phyloP scores from a whole-genome alignment of 2,113 vertebrate genomes.

The Microcebus griseorufus region DNA sequence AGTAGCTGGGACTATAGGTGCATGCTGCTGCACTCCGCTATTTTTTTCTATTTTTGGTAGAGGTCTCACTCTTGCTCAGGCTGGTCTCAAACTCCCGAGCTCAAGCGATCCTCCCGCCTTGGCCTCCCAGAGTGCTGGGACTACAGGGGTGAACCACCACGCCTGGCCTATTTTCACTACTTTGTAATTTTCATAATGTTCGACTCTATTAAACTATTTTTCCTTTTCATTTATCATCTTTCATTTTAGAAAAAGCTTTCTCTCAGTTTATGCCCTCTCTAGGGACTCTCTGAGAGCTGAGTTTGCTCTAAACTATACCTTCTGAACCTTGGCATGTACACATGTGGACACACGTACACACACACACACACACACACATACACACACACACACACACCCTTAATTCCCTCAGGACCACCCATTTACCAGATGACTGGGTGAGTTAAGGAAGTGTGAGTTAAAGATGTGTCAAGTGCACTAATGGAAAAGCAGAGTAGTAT shows the following conservation, averaged over 20 bases:
- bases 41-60: no score
- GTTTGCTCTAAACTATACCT: neutral
- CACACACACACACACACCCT: neutral
- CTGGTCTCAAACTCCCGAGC: no score
- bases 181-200: conserved; percentile 8
- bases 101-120: no score
- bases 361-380: neutral
- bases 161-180: neutral
- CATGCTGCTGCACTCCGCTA: no score
- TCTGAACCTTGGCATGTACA: accelerated
- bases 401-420: neutral
- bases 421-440: neutral
- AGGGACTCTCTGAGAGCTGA: neutral
- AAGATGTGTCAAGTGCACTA: neutral
- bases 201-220: neutral
- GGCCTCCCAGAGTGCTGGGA: no score
- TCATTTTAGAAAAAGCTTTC: neutral
- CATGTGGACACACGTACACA: neutral
- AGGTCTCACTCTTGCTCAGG: no score
- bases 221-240: neutral
- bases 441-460: neutral
- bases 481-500: neutral
- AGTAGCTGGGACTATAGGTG: no score
- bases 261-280: neutral
- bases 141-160: no score